Evolutionary conservation across 2,113 vertebrate species (phyloP).

Genomic region (Tursiops truncatus): DNA sequence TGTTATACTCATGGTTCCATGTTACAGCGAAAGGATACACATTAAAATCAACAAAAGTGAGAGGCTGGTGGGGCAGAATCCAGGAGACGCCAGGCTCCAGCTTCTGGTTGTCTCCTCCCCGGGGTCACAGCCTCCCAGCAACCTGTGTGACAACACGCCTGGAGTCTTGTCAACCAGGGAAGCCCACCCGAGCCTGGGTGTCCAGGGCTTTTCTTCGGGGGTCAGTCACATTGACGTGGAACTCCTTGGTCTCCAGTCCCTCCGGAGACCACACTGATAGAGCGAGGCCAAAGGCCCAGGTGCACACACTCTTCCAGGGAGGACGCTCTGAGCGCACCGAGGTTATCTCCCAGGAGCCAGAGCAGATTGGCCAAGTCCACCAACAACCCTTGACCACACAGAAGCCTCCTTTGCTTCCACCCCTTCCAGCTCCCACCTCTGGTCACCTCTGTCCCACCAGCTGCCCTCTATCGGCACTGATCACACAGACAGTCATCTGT

Average conservation of each 20-base stretch:
- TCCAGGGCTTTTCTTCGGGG: not conserved
- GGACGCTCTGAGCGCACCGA: accelerated
- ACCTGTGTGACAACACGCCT: not conserved
- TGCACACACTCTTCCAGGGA: not conserved
- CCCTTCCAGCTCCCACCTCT: not conserved
- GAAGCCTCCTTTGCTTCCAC: not conserved
- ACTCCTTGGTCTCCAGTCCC: not conserved
- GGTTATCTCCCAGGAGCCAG: not conserved
- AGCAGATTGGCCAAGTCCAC: not conserved
- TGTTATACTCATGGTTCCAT: not conserved
- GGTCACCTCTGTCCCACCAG: not conserved
- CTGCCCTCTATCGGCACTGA: not conserved
- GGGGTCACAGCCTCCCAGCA: not conserved
- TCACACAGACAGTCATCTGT: not conserved
- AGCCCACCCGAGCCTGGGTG: not conserved
- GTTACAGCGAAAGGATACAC: accelerated
- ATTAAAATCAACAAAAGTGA: not conserved
- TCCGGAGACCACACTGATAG: no score
- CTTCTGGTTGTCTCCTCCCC: accelerated
- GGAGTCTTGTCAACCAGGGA: not conserved
- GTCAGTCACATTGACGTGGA: not conserved
- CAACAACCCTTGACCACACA: accelerated
- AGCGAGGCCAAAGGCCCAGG: not conserved
- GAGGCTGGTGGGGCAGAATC: not conserved
- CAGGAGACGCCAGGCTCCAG: not conserved